Base-by-base conservation (phyloP, 2,888 invertebrate genomes). In the Amblyjoppa proteus region DNA sequence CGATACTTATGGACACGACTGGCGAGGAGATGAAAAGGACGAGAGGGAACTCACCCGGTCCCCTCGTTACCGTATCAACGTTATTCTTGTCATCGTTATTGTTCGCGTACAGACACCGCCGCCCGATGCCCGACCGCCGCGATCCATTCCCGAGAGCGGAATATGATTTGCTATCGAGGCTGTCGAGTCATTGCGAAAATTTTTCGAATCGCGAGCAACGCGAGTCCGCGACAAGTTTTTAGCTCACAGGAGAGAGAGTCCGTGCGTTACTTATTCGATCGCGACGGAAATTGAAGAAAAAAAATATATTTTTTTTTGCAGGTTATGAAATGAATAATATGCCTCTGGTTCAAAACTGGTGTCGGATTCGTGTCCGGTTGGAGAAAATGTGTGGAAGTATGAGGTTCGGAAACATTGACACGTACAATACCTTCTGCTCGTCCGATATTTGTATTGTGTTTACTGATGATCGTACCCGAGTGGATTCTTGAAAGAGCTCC, bases 51-150 rank as follows among this genome's bases (percentile, higher is more conserved):
- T 80, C 66, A 75, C 56, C 49, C 69, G 41, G 83, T 80, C 85
- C 73, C 53, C 87, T 85, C 85, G 84, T 85, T 87, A 87, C 87
- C 77, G 85, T 81, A 85, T 87, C 85, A 87, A 78, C 84, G 82
- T 85, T 84, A 87, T 85, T 85, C 83, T 85, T 82, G 82, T 87
- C 82, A 75, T 75, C 81, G 81, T 74, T 81, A 68, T 81, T 81
- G 74, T 69, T 61, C 66, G 38, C 53, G 34, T 34, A 45, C 66
- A 78, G 78, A 81, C 77, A 75, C 81, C 80, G 84, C 20, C 56
- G 56, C 9, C 41, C 41, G 9, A 41, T 41, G 41, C 41, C 41
- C 74, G 71, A 73, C 41, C 31, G 66, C 71, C 79, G 75, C 76
- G 78, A 77, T 77, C 56, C 56, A 11, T 56, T 28, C 74, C 13